Evolutionary conservation across 2,113 vertebrate genomes (phyloP).

Genomic region (Solea solea): DNA sequence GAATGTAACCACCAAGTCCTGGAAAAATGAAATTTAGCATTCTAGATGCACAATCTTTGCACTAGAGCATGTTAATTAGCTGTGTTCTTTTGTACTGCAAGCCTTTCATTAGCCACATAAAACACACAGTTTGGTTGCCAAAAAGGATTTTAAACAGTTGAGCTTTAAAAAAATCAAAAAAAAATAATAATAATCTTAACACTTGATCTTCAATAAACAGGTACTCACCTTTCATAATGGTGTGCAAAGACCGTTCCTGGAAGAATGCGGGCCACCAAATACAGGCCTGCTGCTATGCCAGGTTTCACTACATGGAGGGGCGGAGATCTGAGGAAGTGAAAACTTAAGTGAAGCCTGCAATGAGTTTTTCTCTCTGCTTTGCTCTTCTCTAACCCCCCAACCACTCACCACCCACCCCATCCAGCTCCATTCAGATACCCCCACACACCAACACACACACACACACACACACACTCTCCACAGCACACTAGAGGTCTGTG

Average conservation of each 20-base stretch:
- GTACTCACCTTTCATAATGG: slow-evolving; percentile 77
- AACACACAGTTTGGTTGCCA: background rate
- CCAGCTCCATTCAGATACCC: slow-evolving; percentile 68
- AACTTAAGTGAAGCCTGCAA: slow-evolving; percentile 56
- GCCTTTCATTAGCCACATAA: background rate
- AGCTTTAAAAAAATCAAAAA: too few species aligned
- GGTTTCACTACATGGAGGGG: slow-evolving; percentile 62
- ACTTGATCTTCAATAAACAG: background rate
- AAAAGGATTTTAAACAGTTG: background rate
- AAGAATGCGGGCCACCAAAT: slow-evolving; percentile 39
- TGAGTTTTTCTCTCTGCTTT: slow-evolving; percentile 60
- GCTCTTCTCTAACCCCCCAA: slow-evolving; percentile 42
- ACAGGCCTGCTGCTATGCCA: slow-evolving; percentile 39
- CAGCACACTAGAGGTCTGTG: slow-evolving; percentile 76
- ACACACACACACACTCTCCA: slow-evolving; percentile 37
- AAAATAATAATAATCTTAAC: too few species aligned
- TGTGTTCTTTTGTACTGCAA: background rate
- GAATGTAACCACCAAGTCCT: too few species aligned
- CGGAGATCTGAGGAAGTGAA: slow-evolving; percentile 54
- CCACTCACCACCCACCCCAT: slow-evolving; percentile 21
- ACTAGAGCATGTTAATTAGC: background rate
- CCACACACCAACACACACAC: slow-evolving; percentile 4
- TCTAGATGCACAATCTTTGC: background rate
- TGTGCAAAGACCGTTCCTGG: slow-evolving; percentile 26
- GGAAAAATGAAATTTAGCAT: background rate